phyloP scores from a whole-genome alignment of 2,888 invertebrate species.

The Pardosa pseudoannulata region DNA sequence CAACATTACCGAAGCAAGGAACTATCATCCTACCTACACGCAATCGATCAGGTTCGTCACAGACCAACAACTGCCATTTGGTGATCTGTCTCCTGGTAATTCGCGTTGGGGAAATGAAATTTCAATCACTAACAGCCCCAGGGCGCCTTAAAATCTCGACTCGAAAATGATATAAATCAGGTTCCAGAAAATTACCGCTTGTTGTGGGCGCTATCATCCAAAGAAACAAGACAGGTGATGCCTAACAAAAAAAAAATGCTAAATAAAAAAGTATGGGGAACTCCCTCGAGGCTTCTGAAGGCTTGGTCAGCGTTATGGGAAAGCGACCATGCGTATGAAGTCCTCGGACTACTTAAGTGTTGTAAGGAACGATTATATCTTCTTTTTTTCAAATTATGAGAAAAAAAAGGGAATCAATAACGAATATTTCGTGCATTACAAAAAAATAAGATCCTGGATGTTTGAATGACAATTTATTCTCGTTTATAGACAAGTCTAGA shows the following conservation, averaged over 20 bases:
- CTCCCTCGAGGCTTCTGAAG: slow-evolving; percentile 13
- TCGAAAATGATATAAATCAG: slow-evolving; percentile 40
- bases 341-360: not conserved
- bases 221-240: slow-evolving; percentile 7
- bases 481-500: not conserved
- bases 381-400: not conserved
- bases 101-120: slow-evolving; percentile 27
- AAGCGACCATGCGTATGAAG: slow-evolving; percentile 27
- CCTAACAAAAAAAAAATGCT: slow-evolving; percentile 7
- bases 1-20: no score
- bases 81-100: slow-evolving; percentile 23
- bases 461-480: not conserved
- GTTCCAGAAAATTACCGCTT: slow-evolving; percentile 18
- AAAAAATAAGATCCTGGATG: no score
- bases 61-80: slow-evolving; percentile 1
- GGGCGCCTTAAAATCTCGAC: not conserved
- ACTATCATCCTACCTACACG: no score
- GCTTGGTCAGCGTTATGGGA: slow-evolving; percentile 49
- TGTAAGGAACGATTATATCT: not conserved
- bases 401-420: not conserved
- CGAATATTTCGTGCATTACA: no score
- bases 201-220: slow-evolving; percentile 14
- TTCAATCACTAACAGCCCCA: slow-evolving; percentile 4
- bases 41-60: slow-evolving; percentile 3
- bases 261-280: slow-evolving; percentile 24